Percentiles rank a stretch among this genome's conserved stretches.
phyloP scores from a whole-genome alignment of 2,888 invertebrate genomes.

The Tenthredo scrophulariae region DNA sequence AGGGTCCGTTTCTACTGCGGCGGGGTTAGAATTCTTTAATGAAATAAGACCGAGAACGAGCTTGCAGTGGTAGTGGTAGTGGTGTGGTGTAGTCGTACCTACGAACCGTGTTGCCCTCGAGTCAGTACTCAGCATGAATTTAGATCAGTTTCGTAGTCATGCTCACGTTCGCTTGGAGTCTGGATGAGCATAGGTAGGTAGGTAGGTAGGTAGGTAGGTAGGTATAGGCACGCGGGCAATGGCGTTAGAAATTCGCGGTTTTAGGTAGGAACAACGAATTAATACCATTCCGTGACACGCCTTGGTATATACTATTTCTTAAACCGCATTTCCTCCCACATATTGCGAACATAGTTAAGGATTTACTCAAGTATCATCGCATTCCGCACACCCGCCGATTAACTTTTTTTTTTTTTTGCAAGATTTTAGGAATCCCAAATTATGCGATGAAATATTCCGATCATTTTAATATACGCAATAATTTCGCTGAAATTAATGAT shows the following conservation, averaged over 20 bases:
- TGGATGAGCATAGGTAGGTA: not conserved
- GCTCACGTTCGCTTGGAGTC: not conserved
- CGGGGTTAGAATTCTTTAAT: slow-evolving; percentile 31
- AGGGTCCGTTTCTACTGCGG: not conserved
- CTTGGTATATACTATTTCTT: not conserved
- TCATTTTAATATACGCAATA: too few species aligned
- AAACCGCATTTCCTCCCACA: not conserved
- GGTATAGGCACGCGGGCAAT: not conserved
- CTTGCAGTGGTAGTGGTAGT: not conserved
- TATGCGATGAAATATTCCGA: too few species aligned
- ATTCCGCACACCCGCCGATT: too few species aligned
- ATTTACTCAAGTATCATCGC: too few species aligned
- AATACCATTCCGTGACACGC: slow-evolving; percentile 4
- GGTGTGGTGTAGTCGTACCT: not conserved
- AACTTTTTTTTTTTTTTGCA: too few species aligned
- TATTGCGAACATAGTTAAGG: not conserved
- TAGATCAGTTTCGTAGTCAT: slow-evolving; percentile 30
- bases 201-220: not conserved
- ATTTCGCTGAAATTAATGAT: too few species aligned
- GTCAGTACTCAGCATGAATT: slow-evolving; percentile 18
- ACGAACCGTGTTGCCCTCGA: slow-evolving; percentile 7
- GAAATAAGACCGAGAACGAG: slow-evolving; percentile 30
- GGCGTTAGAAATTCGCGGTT: not conserved
- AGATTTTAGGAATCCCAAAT: too few species aligned
- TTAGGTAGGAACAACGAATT: not conserved